Percentiles rank a stretch among this genome's conserved stretches.
Evolutionary conservation across 2,888 invertebrate species (phyloP).

Genomic region (Nasonia oneida): DNA sequence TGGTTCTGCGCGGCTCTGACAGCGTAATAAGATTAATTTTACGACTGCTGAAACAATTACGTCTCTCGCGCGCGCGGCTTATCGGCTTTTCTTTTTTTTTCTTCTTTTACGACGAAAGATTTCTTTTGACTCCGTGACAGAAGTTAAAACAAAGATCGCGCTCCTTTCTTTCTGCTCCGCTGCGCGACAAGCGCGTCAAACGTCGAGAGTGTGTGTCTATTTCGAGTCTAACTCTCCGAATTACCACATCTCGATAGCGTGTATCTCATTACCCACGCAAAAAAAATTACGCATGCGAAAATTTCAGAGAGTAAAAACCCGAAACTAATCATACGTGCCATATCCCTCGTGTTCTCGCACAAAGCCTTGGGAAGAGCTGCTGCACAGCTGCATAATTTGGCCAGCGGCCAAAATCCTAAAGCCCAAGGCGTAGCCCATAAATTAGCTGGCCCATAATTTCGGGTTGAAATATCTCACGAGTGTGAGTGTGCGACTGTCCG

Average conservation of each 20-base stretch:
- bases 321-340: conserved; percentile 26
- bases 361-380: conserved; percentile 8
- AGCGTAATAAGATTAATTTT: conserved; percentile 54
- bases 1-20: neutral
- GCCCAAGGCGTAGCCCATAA: conserved; percentile 51
- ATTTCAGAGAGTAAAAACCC: conserved; percentile 19
- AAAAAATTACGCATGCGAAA: neutral
- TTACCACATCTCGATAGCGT: neutral
- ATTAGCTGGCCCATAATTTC: conserved; percentile 47
- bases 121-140: conserved; percentile 58
- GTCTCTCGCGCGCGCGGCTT: conserved; percentile 38
- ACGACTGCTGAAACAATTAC: conserved; percentile 50
- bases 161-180: neutral
- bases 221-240: neutral
- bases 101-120: conserved; percentile 43
- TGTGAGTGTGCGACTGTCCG: neutral
- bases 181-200: conserved; percentile 31
- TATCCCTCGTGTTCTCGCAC: neutral
- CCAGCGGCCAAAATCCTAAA: conserved; percentile 34
- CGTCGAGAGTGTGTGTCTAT: neutral
- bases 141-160: conserved; percentile 54
- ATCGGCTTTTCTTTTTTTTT: conserved; percentile 25
- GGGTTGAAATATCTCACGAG: conserved; percentile 8
- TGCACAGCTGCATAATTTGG: conserved; percentile 20
- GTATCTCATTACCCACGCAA: neutral